Percentiles rank a stretch among this genome's conserved stretches.
phyloP scores from a whole-genome alignment of 2,888 invertebrate species.

The Himalopsyche japonica region DNA sequence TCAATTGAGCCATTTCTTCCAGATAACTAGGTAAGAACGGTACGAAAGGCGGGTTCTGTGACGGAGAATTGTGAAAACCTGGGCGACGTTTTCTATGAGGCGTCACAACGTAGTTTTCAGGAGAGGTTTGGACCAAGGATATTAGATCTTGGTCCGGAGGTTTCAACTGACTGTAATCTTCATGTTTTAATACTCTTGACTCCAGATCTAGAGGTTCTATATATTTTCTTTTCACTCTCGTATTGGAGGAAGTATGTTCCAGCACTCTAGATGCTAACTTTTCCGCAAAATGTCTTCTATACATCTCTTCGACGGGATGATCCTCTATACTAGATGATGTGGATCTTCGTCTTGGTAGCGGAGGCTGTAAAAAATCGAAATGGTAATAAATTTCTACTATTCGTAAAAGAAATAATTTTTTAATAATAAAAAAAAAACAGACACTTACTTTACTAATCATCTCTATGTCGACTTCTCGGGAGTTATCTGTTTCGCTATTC shows the following conservation, averaged over 20 bases:
- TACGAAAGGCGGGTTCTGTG: slow-evolving; percentile 85
- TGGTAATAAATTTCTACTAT: neutral
- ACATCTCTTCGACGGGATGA: slow-evolving; percentile 59
- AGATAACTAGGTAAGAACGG: slow-evolving; percentile 78
- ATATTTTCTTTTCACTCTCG: slow-evolving; percentile 65
- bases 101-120: slow-evolving; percentile 84
- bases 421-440: slow-evolving; percentile 10
- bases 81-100: slow-evolving; percentile 85
- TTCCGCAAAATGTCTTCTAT: slow-evolving; percentile 64
- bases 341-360: slow-evolving; percentile 55
- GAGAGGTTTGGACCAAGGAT: slow-evolving; percentile 70
- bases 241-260: slow-evolving; percentile 53
- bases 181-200: slow-evolving; percentile 65
- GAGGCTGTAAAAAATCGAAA: slow-evolving; percentile 23
- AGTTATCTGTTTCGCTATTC: slow-evolving; percentile 62
- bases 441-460: slow-evolving; percentile 42
- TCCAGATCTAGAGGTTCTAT: slow-evolving; percentile 72
- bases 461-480: slow-evolving; percentile 60
- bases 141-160: slow-evolving; percentile 72
- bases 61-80: slow-evolving; percentile 85
- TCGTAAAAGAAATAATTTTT: slow-evolving; percentile 46
- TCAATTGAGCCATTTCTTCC: slow-evolving; percentile 68
- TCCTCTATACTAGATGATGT: slow-evolving; percentile 60
- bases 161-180: slow-evolving; percentile 68
- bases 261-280: slow-evolving; percentile 65